phyloP scores from a whole-genome alignment of 2,797 vertebrate genomes.

The Chaetophractus vellerosus region DNA sequence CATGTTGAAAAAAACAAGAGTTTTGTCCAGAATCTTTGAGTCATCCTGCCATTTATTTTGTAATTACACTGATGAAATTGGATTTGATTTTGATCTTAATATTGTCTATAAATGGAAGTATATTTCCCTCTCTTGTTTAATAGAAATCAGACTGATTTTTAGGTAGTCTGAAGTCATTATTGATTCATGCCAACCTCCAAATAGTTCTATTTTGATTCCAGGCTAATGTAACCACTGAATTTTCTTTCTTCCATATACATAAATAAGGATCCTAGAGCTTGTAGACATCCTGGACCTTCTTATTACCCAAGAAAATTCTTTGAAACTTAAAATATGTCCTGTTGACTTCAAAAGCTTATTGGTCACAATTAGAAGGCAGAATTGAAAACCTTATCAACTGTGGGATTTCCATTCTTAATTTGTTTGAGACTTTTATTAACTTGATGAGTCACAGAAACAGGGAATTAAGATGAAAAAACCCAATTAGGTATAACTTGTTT shows the following conservation, averaged over 20 bases:
- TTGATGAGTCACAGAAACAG: conserved; percentile 32
- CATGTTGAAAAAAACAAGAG: background rate
- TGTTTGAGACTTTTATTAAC: conserved; percentile 47
- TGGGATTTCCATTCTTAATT: conserved; percentile 35
- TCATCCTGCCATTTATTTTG: conserved; percentile 49
- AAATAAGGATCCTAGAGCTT: background rate
- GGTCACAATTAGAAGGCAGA: conserved; percentile 12
- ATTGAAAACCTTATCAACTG: conserved; percentile 35
- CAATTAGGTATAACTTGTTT: conserved; percentile 25
- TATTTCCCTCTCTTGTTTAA: conserved; percentile 8
- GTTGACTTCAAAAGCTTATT: conserved; percentile 52
- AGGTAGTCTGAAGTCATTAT: conserved; percentile 25
- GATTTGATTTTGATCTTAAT: conserved; percentile 32
- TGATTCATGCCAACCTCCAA: conserved; percentile 46
- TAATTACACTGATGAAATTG: background rate
- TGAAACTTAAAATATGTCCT: conserved; percentile 5
- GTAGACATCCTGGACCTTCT: background rate
- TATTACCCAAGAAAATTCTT: conserved; percentile 34
- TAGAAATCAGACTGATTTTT: conserved; percentile 50
- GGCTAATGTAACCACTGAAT: conserved; percentile 22
- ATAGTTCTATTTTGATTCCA: conserved; percentile 42
- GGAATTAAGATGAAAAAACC: background rate
- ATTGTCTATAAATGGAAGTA: background rate
- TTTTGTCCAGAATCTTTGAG: conserved; percentile 33
- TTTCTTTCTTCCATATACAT: background rate